Evolutionary conservation across 1,140 invertebrate species (phyloP).

Genomic region (Hestina assimilis): DNA sequence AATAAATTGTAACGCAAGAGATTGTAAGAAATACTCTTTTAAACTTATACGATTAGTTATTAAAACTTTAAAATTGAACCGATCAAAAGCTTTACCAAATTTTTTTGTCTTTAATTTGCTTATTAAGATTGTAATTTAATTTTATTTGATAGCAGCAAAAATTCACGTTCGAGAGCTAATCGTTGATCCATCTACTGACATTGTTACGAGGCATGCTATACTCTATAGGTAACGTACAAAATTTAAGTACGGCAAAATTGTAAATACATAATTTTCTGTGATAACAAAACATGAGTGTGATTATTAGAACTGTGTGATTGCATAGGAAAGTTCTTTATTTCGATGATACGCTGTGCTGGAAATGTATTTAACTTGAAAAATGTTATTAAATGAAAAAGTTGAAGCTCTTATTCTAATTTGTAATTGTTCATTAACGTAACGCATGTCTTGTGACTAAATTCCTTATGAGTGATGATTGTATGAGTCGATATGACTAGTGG

Average conservation of each 20-base stretch:
- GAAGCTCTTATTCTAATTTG: slow-evolving; percentile 9
- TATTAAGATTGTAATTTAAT: no score
- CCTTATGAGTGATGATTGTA: slow-evolving; percentile 24
- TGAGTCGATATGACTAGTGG: slow-evolving; percentile 25
- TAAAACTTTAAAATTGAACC: background rate
- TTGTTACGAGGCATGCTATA: slow-evolving; percentile 61
- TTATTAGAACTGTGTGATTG: slow-evolving; percentile 78
- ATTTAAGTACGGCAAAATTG: slow-evolving; percentile 77
- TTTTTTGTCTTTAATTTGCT: no score
- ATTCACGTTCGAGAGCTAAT: slow-evolving; percentile 38
- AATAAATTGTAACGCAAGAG: no score
- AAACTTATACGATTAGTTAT: no score
- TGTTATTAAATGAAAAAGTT: slow-evolving; percentile 18
- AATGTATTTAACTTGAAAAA: slow-evolving; percentile 33
- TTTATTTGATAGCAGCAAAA: slow-evolving; percentile 22
- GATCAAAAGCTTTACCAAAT: background rate
- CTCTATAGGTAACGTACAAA: slow-evolving; percentile 64
- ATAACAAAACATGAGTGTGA: slow-evolving; percentile 77
- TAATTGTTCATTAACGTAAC: slow-evolving; percentile 22
- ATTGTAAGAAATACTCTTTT: no score
- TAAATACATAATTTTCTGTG: slow-evolving; percentile 80
- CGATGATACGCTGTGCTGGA: slow-evolving; percentile 54
- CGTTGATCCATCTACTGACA: slow-evolving; percentile 51
- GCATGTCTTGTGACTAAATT: slow-evolving; percentile 38
- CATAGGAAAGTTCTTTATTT: slow-evolving; percentile 75